These are phyloP conservation scores for Aptenodytes patagonicus DNA, from an alignment of 2,113 vertebrate species.

Conservation along the genomic window DNA sequence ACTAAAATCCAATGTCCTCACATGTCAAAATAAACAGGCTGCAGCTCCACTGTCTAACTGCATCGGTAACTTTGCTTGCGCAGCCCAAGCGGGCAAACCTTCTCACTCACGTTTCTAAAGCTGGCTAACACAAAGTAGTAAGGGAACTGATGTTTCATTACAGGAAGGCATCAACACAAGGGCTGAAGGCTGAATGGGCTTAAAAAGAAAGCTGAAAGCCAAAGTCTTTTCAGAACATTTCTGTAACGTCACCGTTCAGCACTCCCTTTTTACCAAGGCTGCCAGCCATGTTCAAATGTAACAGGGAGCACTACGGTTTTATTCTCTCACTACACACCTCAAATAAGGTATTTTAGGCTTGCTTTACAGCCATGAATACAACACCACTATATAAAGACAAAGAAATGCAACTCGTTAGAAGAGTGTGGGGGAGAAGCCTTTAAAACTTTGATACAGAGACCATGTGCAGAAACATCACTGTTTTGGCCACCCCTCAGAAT, in stretches of 20 bases:
- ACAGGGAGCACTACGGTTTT: not conserved
- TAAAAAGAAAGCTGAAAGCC: not conserved
- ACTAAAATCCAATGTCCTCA: not conserved
- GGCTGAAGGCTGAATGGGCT: not conserved
- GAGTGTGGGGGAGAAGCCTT: not conserved
- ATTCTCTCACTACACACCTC: not conserved
- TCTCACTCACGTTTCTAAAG: not conserved
- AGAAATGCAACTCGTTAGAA: not conserved
- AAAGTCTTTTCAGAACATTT: not conserved
- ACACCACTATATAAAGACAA: not conserved
- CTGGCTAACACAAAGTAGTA: not conserved
- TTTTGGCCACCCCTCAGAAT: not conserved
- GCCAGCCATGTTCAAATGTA: not conserved
- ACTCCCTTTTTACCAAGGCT: not conserved
- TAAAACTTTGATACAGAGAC: not conserved
- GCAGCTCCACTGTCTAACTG: not conserved
- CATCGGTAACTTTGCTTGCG: fast-evolving
- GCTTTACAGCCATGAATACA: not conserved
- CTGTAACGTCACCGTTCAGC: not conserved
- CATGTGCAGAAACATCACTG: not conserved
- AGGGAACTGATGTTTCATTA: not conserved
- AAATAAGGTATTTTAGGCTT: not conserved
- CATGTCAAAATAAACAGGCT: not conserved
- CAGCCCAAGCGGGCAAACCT: not conserved
- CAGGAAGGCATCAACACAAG: not conserved